Evolutionary conservation across 1,140 invertebrate genomes (phyloP), one percentile per base, ranked within the genome.

Genomic region (Littorina saxatilis): DNA sequence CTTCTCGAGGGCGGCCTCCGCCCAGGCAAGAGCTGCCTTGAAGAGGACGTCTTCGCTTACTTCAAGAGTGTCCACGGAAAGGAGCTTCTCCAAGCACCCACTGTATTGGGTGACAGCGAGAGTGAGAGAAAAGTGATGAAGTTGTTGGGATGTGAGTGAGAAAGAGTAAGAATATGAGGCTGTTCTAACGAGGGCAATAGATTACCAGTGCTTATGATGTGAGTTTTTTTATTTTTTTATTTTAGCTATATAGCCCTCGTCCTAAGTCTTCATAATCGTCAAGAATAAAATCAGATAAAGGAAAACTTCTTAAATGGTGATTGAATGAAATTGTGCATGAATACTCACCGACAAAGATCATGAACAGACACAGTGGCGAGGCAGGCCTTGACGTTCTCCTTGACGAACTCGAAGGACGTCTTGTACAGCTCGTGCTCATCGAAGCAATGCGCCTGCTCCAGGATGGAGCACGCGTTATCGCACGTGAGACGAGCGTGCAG

Each of bases 401-500:
- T 43, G 73, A 86, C 83, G 40, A 81, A 84, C 52, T 88, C 82
- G 13, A 86, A 58, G 50, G 84, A 85, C 74, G 83, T 83, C 32
- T 83, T 84, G 75, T 83, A 79, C 7, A 86, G 70, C 39, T 86
- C 83, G 11, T 82, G 66, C 35, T 84, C 85, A 47, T 86, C 86
- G 70, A 88, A 86, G 35, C 85, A 83, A 39, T 86, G 73, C 0
- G 86, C 86, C 55, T 88, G 83, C 47, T 85, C 81, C n/a, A 87
- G 74, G 39, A 87, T 85, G 27, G 81, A 74, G 79, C 87, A 97
- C 9, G 96, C 96, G 93, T 97, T 97, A 83, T 96, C 95, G 35
- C 94, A 94, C 35, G 94, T 94, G 37, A 97, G 92, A 90, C 96
- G 96, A 43, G 94, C 94, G 87, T 96, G 95, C 20, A 97, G 92